Base-by-base conservation (phyloP, 1,140 invertebrate genomes). In the Tetranychus cinnabarinus region DNA sequence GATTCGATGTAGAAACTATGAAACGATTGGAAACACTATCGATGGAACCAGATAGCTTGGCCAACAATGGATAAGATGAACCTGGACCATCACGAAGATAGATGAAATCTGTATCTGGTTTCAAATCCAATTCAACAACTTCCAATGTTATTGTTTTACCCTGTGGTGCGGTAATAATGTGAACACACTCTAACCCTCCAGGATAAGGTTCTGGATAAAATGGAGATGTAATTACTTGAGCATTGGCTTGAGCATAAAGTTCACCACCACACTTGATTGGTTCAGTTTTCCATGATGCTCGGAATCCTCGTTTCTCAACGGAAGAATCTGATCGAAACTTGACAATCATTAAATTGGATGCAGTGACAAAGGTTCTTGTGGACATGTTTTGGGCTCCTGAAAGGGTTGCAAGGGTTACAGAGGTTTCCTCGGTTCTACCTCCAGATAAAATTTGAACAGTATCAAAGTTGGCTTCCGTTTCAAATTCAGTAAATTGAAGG, bases 311-410 rank as follows among this genome's bases (percentile, higher is more conserved):
- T 65, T 84, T 83, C 75, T 96, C 90, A 35, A 93, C 88, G 2
- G 86, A 85, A 12, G 83, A 83, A 71, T 97, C 92, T 0, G 88
- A 86, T 65, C 85, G 86, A 74, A 97, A 97, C 73, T 92, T 93
- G 63, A 97, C 82, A 61, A 95, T 91, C 88, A 97, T 95, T 66
- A 96, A 92, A 72, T 97, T 97, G 15, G 88, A 91, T 23, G 88
- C 90, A 1, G 90, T 92, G 4, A 89, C 86, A 72, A 86, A 92
- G 3, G 86, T 79, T 69, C 84, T 83, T 62, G 79, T 84, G 50
- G 83, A 81, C 58, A 88, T 70, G 70, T 88, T 83, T 50, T 70
- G 63, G 73, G 85, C 82, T 61, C 91, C 91, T 10, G 90, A 95
- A 7, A 97, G 72, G 1, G 88, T 92, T 0, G 86, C 87, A 63